Base-by-base conservation (phyloP, 2,797 vertebrate species). In the Gallinago solitaria region DNA sequence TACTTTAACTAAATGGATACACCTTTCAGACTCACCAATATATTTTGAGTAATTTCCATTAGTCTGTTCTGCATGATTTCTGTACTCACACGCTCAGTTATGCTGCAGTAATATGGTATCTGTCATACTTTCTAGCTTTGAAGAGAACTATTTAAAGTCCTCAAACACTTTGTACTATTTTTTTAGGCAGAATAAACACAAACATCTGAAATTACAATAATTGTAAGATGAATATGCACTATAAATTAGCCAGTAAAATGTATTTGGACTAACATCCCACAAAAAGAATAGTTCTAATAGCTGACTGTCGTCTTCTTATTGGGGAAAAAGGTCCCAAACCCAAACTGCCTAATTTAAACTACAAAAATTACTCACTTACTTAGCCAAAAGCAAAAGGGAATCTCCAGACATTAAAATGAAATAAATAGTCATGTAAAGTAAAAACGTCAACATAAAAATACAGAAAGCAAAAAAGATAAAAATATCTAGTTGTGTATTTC, bases 11-110 rank as follows among this genome's bases (percentile, higher is more conserved):
- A 82, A 63, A 63, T 84, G 23, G 89, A 88, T 48, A 87, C 9
- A 87, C 37, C 30, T 83, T 86, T 93, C 50, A 90, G 69, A 84
- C 9, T 77, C 56, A 57, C 48, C 32, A 90, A 67, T 61, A 18
- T 77, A 75, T 86, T 93, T 65, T 87, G 30, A 87, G 60, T 85
- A 60, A 80, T 89, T 94, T 90, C 35, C 56, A 74, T 84, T 86
- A 68, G 88, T 73, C 65, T 63, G 56, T 82, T 89, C 64, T 74
- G 50, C 11, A n/a, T 0, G 1, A 64, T 57, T 94, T 94, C 75
- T 70, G 37, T 56, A 82, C 32, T 83, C 41, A 67, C 35, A 85
- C 12, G 47, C 21, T 63, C 21, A 27, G 33, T 61, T 83, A 89
- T 4, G 6, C 51, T 67, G 51, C 32, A 90, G 84, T 79, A 93